Percentiles rank a stretch among this genome's conserved stretches.
phyloP scores from a whole-genome alignment of 2,113 vertebrate species.

The Pterocles orientalis region DNA sequence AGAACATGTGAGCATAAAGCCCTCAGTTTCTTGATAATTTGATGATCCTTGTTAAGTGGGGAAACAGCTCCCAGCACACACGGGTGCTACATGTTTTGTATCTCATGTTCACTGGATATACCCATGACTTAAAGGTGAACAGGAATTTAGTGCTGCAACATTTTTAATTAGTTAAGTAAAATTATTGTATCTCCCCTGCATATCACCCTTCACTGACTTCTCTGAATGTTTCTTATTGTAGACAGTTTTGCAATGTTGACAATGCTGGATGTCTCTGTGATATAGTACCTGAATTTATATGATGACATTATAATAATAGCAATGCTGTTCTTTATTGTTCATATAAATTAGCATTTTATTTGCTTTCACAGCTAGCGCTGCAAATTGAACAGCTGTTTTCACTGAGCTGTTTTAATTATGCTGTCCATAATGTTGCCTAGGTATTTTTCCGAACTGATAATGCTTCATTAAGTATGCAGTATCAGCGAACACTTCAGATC shows the following conservation, averaged over 20 bases:
- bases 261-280: not conserved
- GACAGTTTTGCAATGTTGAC: not conserved
- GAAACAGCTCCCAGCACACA: not conserved
- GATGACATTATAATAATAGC: constrained; percentile 29
- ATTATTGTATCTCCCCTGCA: not conserved
- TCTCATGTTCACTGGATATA: not conserved
- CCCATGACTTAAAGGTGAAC: not conserved
- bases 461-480: constrained; percentile 1
- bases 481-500: constrained; percentile 14
- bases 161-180: not conserved
- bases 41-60: not conserved
- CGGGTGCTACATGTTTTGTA: not conserved
- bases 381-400: constrained; percentile 52
- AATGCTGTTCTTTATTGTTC: not conserved
- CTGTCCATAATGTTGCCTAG: constrained; percentile 8
- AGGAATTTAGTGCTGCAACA: not conserved
- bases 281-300: not conserved
- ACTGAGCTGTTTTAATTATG: constrained; percentile 49
- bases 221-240: not conserved
- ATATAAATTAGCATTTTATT: constrained; percentile 51
- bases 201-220: not conserved
- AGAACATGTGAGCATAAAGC: not conserved
- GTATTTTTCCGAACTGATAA: constrained; percentile 6
- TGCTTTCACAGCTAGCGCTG: not conserved
- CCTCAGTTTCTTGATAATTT: not conserved